Evolutionary conservation across 37 sponge, comb jelly and placozoan genomes (phyloP).

Genomic region (Ephydatia muelleri): DNA sequence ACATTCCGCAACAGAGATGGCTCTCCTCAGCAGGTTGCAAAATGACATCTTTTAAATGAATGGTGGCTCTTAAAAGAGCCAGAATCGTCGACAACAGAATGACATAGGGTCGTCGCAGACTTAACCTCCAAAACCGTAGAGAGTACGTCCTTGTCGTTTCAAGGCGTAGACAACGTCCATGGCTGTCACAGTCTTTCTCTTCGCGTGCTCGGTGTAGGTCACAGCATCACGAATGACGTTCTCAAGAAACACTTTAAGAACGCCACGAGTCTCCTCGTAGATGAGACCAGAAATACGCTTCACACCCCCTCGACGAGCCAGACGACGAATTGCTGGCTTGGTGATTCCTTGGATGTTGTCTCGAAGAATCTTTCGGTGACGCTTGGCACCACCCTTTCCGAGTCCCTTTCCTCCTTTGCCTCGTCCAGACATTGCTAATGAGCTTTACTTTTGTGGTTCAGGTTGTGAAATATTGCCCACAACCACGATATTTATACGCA

Average conservation of each 20-base stretch:
- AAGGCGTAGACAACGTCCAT: conserved; percentile 99
- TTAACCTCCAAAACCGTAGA: conserved; percentile 98
- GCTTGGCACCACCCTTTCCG: conserved; percentile 99
- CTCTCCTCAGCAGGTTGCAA: no score
- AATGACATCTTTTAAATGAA: no score
- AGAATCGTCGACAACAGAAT: conserved; percentile 15
- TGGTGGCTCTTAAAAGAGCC: conserved; percentile 79
- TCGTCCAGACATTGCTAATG: conserved; percentile 87
- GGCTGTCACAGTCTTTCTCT: conserved; percentile 98
- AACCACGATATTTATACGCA: not conserved
- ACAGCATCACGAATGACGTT: conserved; percentile 99
- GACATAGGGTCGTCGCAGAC: not conserved
- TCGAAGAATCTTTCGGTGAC: conserved; percentile 98
- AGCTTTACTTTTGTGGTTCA: not conserved
- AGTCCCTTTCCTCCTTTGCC: conserved; percentile 98
- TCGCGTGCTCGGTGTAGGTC: conserved; percentile 99
- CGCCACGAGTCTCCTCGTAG: conserved; percentile 98
- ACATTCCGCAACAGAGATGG: no score
- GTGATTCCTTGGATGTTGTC: conserved; percentile 99
- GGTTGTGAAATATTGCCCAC: not conserved
- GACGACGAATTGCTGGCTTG: conserved; percentile 98
- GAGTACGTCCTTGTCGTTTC: conserved; percentile 96
- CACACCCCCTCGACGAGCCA: conserved; percentile 97
- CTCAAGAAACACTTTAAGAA: conserved; percentile 95
- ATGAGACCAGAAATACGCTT: conserved; percentile 98